A percentile compares a stretch with the other conserved stretches of the same genome.
Evolutionary conservation across 2,797 vertebrate genomes (phyloP).

Genomic region (Xiphorhynchus erythropygius): DNA sequence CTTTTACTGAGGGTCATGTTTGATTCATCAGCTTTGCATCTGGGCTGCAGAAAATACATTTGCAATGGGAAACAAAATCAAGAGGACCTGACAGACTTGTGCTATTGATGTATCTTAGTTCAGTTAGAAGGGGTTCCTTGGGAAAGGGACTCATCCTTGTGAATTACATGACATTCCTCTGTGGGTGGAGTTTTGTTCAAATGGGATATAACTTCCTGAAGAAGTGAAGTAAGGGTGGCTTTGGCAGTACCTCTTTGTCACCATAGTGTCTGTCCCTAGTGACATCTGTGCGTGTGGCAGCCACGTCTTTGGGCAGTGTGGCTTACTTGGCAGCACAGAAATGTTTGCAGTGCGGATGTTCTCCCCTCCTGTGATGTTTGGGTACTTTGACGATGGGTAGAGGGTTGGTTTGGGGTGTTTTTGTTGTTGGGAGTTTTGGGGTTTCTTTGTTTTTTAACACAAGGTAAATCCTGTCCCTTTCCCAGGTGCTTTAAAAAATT

Average conservation of each 20-base stretch:
- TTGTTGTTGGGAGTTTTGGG: neutral
- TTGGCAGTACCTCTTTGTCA: neutral
- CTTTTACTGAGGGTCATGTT: neutral
- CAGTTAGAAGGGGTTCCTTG: neutral
- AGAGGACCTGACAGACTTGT: neutral
- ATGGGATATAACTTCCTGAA: neutral
- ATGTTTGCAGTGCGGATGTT: neutral
- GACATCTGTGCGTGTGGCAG: neutral
- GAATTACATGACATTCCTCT: neutral
- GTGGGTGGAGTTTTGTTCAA: neutral
- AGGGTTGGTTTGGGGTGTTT: neutral
- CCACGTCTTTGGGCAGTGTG: neutral
- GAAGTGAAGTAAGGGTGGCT: neutral
- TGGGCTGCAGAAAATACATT: neutral
- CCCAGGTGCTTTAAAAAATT: neutral
- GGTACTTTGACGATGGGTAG: fast-evolving
- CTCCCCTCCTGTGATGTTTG: fast-evolving
- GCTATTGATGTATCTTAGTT: neutral
- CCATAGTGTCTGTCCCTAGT: neutral
- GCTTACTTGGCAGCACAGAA: neutral
- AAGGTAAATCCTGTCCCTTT: neutral
- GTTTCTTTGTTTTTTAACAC: neutral
- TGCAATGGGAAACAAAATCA: neutral
- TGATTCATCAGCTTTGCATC: neutral
- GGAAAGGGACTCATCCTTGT: neutral